Base-by-base conservation (phyloP, 2,797 vertebrate genomes). In the Taenioides sp. region DNA sequence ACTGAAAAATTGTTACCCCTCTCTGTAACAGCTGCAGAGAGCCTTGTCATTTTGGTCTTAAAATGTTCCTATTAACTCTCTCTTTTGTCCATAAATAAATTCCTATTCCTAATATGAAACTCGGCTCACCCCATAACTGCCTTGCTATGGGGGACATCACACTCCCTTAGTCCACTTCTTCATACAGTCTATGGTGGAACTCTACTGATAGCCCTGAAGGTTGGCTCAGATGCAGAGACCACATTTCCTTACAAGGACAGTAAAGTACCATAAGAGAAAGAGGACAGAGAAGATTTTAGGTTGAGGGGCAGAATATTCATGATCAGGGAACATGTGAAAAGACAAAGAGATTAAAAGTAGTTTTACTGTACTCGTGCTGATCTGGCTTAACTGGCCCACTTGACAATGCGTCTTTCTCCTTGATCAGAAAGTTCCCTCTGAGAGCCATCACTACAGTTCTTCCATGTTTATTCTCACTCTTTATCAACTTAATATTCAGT, bases 401-500 rank as follows among this genome's bases (percentile, higher is more conserved):
- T 34, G 28, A 34, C 28, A 31, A 28, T 20, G 17, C 20, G 52
- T 65, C 11, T 65, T 58, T 49, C 20, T 47, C 31, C 28, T 54
- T 54, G n/a, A 64, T 18, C 54, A n/a, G 18, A 52, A 79, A 23
- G 64, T 52, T 23, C 73, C 49, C 5, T 22, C 10, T 20, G 5
- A 17, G 54, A 37, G 25, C 57, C 58, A 23, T 72, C 61, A 54
- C 31, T 49, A 18, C 47, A 20, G 5, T 28, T 28, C 23, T 47
- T 16, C 71, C 31, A 55, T 58, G 61, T 72, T 78, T 60, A 49
- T 40, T 59, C 34, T 20, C 59, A 64, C 72, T 55, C 40, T 50
- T 27, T 2, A 58, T 37, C 73, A 55, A 65, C 28, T 58, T 59
- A 64, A 73, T 74, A 81, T 78, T 57, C 74, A 62, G 50, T 76